Evolutionary conservation across 2,113 vertebrate species (phyloP).

Genomic region (Rhabdornis inornatus): DNA sequence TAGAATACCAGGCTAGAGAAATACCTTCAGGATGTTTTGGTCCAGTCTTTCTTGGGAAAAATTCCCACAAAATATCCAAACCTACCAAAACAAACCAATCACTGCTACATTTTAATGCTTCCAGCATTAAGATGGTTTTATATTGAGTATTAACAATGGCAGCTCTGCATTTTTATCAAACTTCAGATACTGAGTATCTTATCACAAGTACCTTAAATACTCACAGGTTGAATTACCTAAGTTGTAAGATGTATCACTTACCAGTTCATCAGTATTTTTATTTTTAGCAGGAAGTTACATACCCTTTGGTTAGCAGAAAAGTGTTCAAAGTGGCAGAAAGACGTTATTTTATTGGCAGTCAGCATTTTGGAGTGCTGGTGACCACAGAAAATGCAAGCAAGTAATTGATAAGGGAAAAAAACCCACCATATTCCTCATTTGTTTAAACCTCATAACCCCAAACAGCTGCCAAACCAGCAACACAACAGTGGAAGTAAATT

Average conservation of each 20-base stretch:
- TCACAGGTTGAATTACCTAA: background rate
- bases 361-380: background rate
- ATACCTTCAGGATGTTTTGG: background rate
- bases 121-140: background rate
- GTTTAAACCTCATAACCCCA: background rate
- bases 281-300: background rate
- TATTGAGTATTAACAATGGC: background rate
- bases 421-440: background rate
- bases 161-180: background rate
- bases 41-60: background rate
- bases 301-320: background rate
- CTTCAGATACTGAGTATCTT: background rate
- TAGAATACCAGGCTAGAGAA: background rate
- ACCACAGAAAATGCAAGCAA: background rate
- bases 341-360: background rate
- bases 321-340: background rate
- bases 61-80: background rate
- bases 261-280: background rate
- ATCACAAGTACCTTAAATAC: background rate
- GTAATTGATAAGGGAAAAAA: background rate
- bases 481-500: background rate
- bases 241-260: fast-evolving
- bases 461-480: background rate
- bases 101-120: background rate
- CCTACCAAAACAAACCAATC: fast-evolving